phyloP scores from a whole-genome alignment of 1,140 invertebrate genomes.

The Daktulosphaira vitifoliae region DNA sequence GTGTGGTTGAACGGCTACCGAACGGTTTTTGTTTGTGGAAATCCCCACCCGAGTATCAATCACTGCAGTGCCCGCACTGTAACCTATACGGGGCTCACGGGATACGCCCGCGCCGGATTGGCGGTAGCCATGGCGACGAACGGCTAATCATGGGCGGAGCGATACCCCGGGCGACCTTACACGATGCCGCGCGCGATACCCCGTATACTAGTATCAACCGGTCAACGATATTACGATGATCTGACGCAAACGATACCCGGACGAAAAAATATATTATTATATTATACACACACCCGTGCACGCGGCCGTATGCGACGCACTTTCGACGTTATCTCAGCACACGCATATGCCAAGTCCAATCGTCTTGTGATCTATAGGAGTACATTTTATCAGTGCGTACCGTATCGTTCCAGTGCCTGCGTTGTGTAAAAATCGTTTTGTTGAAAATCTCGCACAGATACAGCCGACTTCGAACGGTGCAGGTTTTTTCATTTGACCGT shows the following conservation, averaged over 20 bases:
- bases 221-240: conserved; percentile 42
- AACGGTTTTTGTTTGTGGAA: conserved; percentile 25
- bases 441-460: no score
- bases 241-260: conserved; percentile 43
- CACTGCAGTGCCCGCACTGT: conserved; percentile 19
- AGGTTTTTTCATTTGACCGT: no score
- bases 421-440: no score
- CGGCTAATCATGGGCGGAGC: conserved; percentile 35
- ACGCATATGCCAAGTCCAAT: no score
- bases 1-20: conserved; percentile 22
- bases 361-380: no score
- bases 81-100: conserved; percentile 25
- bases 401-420: not conserved
- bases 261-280: conserved; percentile 39
- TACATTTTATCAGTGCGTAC: not conserved
- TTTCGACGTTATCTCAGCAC: no score
- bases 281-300: not conserved
- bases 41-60: conserved; percentile 34
- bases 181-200: not conserved
- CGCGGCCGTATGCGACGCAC: not conserved
- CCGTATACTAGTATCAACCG: conserved; percentile 41
- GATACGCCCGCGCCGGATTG: conserved; percentile 35
- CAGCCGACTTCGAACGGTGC: no score
- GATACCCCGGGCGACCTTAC: conserved; percentile 24
- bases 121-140: conserved; percentile 37